Percentiles rank a stretch among this genome's conserved stretches.
These are phyloP conservation scores for Enteromius radiatus DNA, from an alignment of 2,797 vertebrate species.

Conservation along the genomic window DNA sequence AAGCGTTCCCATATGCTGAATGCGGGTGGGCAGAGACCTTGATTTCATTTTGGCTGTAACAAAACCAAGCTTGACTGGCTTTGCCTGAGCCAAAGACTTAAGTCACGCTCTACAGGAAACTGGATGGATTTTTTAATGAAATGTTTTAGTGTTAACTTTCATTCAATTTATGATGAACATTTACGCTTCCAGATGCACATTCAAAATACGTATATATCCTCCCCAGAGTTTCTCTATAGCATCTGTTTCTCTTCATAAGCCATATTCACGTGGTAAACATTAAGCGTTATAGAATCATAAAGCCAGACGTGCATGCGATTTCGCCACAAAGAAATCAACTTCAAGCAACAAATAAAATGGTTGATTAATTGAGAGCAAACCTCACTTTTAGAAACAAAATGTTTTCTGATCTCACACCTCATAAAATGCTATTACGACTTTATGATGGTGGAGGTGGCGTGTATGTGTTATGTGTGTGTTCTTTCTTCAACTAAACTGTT, in stretches of 20 bases:
- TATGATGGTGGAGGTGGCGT: constrained; percentile 10
- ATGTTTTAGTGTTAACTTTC: constrained; percentile 41
- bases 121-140: constrained; percentile 35
- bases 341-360: constrained; percentile 24
- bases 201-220: background rate
- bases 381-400: constrained; percentile 16
- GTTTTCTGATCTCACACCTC: constrained; percentile 9
- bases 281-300: constrained; percentile 47
- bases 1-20: constrained; percentile 76
- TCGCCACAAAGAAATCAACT: background rate
- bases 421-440: constrained; percentile 22
- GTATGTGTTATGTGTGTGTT: constrained; percentile 4
- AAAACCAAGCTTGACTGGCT: constrained; percentile 61
- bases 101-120: constrained; percentile 49
- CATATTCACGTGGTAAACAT: constrained; percentile 46
- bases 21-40: constrained; percentile 71
- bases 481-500: constrained; percentile 38
- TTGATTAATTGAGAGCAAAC: constrained; percentile 37
- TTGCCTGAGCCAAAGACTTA: constrained; percentile 49
- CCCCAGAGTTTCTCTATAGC: constrained; percentile 22
- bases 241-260: constrained; percentile 53
- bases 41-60: constrained; percentile 66
- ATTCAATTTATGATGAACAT: constrained; percentile 24
- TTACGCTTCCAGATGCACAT: constrained; percentile 15
- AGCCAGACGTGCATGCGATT: constrained; percentile 22